Evolutionary conservation across 2,888 invertebrate genomes (phyloP).

Genomic region (Lagria hirta): DNA sequence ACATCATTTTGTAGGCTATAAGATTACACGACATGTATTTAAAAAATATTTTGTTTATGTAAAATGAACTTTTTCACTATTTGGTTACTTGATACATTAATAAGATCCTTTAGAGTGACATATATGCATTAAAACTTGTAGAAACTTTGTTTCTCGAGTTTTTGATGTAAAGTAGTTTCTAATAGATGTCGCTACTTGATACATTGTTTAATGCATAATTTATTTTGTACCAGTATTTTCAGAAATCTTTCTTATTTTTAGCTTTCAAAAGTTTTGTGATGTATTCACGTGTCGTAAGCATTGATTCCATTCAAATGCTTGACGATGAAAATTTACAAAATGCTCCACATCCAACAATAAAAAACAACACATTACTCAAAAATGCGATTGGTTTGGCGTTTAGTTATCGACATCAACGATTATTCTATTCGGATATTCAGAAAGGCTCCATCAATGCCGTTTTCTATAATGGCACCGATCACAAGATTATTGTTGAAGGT

Average conservation of each 20-base stretch:
- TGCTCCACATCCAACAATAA: constrained; percentile 74
- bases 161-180: no score
- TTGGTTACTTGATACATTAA: no score
- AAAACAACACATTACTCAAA: constrained; percentile 71
- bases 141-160: no score
- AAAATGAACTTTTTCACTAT: no score
- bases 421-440: constrained; percentile 90
- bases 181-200: no score
- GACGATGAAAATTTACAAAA: constrained; percentile 71
- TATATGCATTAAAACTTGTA: no score
- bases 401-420: constrained; percentile 67
- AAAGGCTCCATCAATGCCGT: constrained; percentile 81
- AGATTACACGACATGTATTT: no score
- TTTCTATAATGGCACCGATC: constrained; percentile 75
- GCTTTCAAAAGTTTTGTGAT: constrained; percentile 80
- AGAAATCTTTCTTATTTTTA: constrained; percentile 52
- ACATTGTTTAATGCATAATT: no score
- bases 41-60: no score
- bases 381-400: constrained; percentile 86
- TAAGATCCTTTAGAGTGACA: no score
- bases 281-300: constrained; percentile 77
- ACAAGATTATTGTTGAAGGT: constrained; percentile 70
- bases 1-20: no score
- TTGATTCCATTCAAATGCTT: constrained; percentile 81
- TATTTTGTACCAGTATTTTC: no score